Evolutionary conservation across 2,113 vertebrate genomes (phyloP), one percentile per base, ranked within the genome.

Genomic region (Morone saxatilis): DNA sequence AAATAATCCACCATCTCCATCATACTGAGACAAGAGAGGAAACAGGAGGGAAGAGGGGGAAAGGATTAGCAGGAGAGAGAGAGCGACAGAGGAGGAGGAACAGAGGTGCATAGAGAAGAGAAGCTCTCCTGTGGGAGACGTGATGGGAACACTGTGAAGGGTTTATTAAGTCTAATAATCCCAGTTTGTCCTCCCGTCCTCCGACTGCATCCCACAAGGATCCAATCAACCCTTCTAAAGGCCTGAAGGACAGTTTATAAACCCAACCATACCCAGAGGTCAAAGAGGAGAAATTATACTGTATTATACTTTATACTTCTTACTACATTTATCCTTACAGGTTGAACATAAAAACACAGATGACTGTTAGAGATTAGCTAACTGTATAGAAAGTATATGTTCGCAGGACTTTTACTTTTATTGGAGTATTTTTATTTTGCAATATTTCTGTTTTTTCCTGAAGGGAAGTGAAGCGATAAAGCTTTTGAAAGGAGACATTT

Each of bases 111-210:
- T 45, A 22, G 31, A 10, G 57, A n/a, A 31, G 76, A 63, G 1
- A 41, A 4, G 20, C 56, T 71, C 60, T 60, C 76, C 71, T 56
- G 14, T 45, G 56, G 50, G 86, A 71, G 22, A 60, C 9, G 1
- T 60, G 60, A 76, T 63, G 73, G 62, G 31, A 80, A 31, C 77
- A 20, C 31, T 17, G 75, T 17, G 43, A 76, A 83, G 76, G 60
- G 63, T 65, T 84, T 59, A 85, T 78, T 75, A 82, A 61, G 31
- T 70, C 59, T 36, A 67, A 78, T 76, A 71, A 79, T 83, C 83
- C 25, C 43, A 2, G 40, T 68, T 65, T 71, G 38, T 73, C 47
- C 38, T 76, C 31, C 19, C 50, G 77, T 8, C 72, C 63, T 68
- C n/a, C 38, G 41, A 31, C 51, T 45, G 48, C 40, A 2, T 66